These are phyloP conservation scores for Drosophila subobscura DNA, from an alignment of 1,140 invertebrate species.

Conservation along the genomic window DNA sequence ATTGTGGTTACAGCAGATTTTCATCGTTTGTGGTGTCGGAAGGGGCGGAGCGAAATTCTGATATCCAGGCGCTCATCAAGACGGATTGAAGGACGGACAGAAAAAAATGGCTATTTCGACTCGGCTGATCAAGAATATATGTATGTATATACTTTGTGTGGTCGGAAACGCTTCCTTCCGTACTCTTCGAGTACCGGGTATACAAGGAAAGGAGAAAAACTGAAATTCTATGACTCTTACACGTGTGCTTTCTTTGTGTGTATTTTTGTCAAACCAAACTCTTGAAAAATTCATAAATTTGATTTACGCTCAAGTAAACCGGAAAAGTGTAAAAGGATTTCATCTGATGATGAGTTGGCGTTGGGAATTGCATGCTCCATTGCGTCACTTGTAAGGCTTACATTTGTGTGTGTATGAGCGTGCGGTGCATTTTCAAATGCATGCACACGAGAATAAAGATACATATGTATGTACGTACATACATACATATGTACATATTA, in stretches of 20 bases:
- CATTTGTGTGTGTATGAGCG: conserved; percentile 12
- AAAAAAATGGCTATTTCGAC: too few relatives aligned
- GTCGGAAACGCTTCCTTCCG: too few relatives aligned
- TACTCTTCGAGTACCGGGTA: not conserved
- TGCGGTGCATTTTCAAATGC: conserved; percentile 32
- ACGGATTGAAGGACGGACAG: too few relatives aligned
- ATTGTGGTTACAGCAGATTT: too few relatives aligned
- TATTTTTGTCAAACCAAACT: conserved; percentile 36
- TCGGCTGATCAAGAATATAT: too few relatives aligned
- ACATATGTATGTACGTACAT: not conserved
- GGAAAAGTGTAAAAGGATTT: conserved; percentile 78
- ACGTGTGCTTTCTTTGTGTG: conserved; percentile 54
- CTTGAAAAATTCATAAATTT: conserved; percentile 68
- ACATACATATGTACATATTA: conserved; percentile 27
- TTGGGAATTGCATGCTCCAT: conserved; percentile 51
- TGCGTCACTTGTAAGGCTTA: conserved; percentile 32
- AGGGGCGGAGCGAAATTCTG: too few relatives aligned
- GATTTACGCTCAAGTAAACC: conserved; percentile 77
- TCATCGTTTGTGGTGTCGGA: too few relatives aligned
- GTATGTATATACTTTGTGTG: not conserved
- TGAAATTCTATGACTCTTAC: conserved; percentile 75
- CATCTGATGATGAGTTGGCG: conserved; percentile 74
- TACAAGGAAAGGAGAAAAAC: conserved; percentile 51
- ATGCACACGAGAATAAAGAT: conserved; percentile 16
- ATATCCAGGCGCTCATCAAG: too few relatives aligned